Conservation (phyloP, 2,888 invertebrate genomes). For the Augiades crinisus region DNA sequence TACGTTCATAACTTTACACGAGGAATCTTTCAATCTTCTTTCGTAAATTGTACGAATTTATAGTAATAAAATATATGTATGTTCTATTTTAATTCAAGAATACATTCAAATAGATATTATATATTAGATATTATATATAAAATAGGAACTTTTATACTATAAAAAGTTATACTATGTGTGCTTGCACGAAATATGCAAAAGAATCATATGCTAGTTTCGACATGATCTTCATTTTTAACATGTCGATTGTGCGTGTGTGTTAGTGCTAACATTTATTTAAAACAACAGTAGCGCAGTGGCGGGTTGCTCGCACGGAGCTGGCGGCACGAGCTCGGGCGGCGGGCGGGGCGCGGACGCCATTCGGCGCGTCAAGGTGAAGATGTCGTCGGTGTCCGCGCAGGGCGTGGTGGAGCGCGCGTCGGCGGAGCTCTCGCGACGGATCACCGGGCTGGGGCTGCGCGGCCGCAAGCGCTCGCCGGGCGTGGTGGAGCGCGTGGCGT, state of each 20-base stretch:
- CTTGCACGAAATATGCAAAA: too few relatives aligned
- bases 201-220: too few relatives aligned
- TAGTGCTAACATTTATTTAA: neutral
- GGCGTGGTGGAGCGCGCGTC: constrained; percentile 96
- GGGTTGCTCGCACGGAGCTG: constrained; percentile 70
- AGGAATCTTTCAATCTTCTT: too few relatives aligned
- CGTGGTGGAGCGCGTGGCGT: constrained; percentile 94
- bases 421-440: constrained; percentile 93
- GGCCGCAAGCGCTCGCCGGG: constrained; percentile 82
- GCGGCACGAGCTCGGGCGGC: constrained; percentile 51
- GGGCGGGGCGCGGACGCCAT: constrained; percentile 69
- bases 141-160: too few relatives aligned
- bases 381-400: constrained; percentile 93
- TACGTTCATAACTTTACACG: too few relatives aligned
- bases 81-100: too few relatives aligned
- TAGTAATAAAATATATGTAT: too few relatives aligned
- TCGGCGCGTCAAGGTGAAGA: constrained; percentile 78
- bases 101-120: too few relatives aligned
- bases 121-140: too few relatives aligned
- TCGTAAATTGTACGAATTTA: too few relatives aligned
- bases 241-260: neutral
- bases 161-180: too few relatives aligned
- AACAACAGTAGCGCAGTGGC: constrained; percentile 63
- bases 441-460: constrained; percentile 90
- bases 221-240: too few relatives aligned